Conservation (phyloP, 2,113 vertebrate genomes). For the Pseudonaja textilis region DNA sequence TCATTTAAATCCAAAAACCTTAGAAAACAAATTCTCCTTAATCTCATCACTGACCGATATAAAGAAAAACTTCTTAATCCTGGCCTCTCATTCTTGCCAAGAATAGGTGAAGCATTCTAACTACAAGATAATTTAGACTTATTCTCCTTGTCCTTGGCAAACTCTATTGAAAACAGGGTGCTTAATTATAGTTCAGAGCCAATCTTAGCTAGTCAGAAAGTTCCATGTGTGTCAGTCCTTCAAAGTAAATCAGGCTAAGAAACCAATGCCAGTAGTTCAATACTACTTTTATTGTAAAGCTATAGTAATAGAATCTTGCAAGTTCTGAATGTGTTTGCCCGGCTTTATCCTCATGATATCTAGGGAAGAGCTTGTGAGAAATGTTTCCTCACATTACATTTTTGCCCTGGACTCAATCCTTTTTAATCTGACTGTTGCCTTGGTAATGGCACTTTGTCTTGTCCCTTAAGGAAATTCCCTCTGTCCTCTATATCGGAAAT, state of each 20-base stretch:
- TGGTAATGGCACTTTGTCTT: not conserved
- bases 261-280: not conserved
- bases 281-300: not conserved
- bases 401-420: not conserved
- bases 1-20: not conserved
- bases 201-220: not conserved
- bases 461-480: not conserved
- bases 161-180: not conserved
- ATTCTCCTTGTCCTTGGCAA: not conserved
- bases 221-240: not conserved
- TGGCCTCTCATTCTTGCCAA: not conserved
- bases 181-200: not conserved
- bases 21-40: not conserved
- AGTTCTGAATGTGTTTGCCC: not conserved
- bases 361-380: not conserved
- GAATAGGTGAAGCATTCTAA: not conserved
- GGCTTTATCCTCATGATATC: not conserved
- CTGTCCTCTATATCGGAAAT: not conserved
- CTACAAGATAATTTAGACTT: not conserved
- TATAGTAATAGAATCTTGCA: not conserved
- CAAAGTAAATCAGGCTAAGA: not conserved
- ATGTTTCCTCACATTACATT: not conserved
- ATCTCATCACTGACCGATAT: not conserved
- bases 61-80: not conserved
- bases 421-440: not conserved